Conservation (phyloP, 2,888 invertebrate species). For the Cryptus viduatorius region DNA sequence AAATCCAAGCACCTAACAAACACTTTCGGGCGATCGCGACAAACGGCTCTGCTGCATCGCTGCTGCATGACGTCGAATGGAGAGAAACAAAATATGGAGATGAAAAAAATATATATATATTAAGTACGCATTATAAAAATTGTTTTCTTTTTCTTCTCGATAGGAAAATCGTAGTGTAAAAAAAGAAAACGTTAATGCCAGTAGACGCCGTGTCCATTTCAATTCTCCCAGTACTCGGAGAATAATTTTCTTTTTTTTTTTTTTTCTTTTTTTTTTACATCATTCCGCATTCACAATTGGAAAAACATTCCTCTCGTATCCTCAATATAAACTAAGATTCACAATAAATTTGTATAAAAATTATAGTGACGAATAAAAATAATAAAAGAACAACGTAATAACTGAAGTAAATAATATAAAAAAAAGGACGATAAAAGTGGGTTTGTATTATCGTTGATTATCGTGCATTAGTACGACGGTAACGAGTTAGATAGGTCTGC, state of each 20-base stretch:
- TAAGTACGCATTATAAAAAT: conserved; percentile 29
- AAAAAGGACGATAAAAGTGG: conserved; percentile 67
- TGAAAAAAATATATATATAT: conserved; percentile 4
- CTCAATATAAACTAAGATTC: conserved; percentile 69
- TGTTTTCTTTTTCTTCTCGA: conserved; percentile 20
- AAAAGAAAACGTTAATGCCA: conserved; percentile 23
- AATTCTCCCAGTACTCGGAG: conserved; percentile 22
- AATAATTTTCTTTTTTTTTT: conserved; percentile 7
- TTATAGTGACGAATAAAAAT: conserved; percentile 65
- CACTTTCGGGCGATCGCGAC: conserved; percentile 6
- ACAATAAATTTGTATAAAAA: conserved; percentile 51
- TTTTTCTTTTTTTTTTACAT: conserved; percentile 60
- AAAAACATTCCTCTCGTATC: conserved; percentile 84
- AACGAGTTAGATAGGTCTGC: conserved; percentile 82
- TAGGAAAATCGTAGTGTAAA: conserved; percentile 27
- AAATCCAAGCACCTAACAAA: conserved; percentile 40
- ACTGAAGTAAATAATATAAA: conserved; percentile 31
- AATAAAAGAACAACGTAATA: conserved; percentile 59
- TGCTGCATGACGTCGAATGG: conserved; percentile 73
- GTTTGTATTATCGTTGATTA: conserved; percentile 77
- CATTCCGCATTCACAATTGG: conserved; percentile 85
- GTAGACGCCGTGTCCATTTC: conserved; percentile 35
- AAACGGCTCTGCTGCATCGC: conserved; percentile 36
- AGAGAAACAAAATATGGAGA: conserved; percentile 40
- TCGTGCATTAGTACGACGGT: conserved; percentile 79